These are phyloP conservation scores for Conger conger DNA, from an alignment of 2,113 vertebrate genomes.

Conservation along the genomic window DNA sequence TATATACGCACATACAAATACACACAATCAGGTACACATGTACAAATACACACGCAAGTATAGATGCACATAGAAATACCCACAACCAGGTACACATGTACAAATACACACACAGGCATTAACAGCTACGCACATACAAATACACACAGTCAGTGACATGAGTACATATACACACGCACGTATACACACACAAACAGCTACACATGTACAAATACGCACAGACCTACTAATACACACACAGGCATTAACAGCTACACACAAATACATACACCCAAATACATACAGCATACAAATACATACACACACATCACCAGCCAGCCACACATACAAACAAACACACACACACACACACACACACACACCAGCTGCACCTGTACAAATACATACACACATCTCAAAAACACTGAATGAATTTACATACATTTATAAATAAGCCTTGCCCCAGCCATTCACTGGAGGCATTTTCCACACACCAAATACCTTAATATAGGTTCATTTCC, in stretches of 20 bases:
- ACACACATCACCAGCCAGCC: not conserved
- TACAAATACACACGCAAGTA: slow-evolving; percentile 21
- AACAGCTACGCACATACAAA: not conserved
- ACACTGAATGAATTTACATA: not conserved
- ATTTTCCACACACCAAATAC: not conserved
- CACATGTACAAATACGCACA: slow-evolving; percentile 31
- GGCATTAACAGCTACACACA: not conserved
- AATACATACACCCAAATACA: not conserved
- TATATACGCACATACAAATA: slow-evolving; percentile 21
- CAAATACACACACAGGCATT: slow-evolving; percentile 28
- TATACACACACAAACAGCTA: slow-evolving; percentile 30
- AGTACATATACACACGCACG: slow-evolving; percentile 16
- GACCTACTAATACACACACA: not conserved
- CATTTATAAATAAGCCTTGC: not conserved
- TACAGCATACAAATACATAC: not conserved
- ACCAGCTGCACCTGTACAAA: no score
- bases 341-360: not conserved
- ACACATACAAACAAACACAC: no score
- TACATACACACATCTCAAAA: not conserved
- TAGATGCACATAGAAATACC: no score
- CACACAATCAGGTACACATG: slow-evolving; percentile 11
- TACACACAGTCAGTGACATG: no score
- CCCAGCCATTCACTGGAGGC: not conserved
- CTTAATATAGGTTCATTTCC: not conserved
- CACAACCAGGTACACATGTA: slow-evolving; percentile 23